Evolutionary conservation across 2,888 invertebrate species (phyloP).

Genomic region (Arrhopalites spinosus): DNA sequence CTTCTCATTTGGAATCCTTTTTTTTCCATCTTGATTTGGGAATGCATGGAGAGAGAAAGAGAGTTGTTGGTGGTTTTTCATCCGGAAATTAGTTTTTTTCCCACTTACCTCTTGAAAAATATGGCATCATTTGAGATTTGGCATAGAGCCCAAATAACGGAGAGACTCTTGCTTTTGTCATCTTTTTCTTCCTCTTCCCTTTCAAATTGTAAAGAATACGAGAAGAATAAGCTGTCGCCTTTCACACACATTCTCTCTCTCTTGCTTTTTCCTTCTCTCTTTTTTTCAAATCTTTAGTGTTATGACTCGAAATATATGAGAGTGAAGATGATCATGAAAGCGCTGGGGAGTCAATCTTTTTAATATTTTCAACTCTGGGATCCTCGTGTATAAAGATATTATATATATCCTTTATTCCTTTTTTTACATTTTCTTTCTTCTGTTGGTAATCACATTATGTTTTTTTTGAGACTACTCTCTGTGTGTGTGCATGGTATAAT

Average conservation of each 20-base stretch:
- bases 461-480: too few relatives aligned
- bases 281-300: background rate
- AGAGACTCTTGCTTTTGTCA: slow-evolving; percentile 14
- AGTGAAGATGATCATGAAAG: too few relatives aligned
- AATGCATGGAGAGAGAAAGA: too few relatives aligned
- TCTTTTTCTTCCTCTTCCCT: background rate
- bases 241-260: background rate
- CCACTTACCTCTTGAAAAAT: slow-evolving; percentile 16
- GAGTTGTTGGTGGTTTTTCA: background rate
- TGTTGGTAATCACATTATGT: too few relatives aligned
- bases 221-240: too few relatives aligned
- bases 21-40: background rate
- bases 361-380: too few relatives aligned
- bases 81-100: slow-evolving; percentile 13
- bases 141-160: background rate
- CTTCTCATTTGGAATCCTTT: background rate
- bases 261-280: background rate
- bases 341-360: too few relatives aligned
- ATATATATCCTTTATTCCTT: too few relatives aligned
- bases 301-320: too few relatives aligned
- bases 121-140: slow-evolving; percentile 9
- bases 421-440: too few relatives aligned
- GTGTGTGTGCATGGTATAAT: too few relatives aligned
- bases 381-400: too few relatives aligned
- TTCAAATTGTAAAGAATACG: background rate